These are phyloP conservation scores for Ovis canadensis DNA, from an alignment of 2,113 vertebrate genomes.

Conservation along the genomic window DNA sequence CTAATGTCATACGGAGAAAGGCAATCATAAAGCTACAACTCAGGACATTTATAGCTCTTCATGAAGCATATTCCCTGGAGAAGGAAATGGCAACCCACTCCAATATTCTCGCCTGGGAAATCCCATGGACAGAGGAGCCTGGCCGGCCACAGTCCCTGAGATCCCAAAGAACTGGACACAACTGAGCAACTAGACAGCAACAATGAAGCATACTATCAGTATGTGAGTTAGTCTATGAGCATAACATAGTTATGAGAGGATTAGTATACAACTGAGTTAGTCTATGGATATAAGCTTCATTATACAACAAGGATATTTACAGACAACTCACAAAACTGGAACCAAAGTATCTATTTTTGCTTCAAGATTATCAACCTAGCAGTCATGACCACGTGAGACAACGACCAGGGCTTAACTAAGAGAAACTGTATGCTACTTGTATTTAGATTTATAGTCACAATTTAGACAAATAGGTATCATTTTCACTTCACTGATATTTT, in stretches of 20 bases:
- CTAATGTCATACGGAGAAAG: not conserved
- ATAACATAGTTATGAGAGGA: not conserved
- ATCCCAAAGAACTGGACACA: not conserved
- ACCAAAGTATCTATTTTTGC: not conserved
- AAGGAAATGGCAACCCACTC: not conserved
- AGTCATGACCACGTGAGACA: not conserved
- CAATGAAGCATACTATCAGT: not conserved
- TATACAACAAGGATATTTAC: not conserved
- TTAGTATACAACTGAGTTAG: not conserved
- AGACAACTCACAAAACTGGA: not conserved
- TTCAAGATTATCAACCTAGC: not conserved
- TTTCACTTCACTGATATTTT: not conserved
- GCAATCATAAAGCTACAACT: not conserved
- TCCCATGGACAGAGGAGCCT: not conserved
- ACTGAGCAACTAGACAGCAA: not conserved
- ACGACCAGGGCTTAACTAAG: not conserved
- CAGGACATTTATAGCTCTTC: not conserved
- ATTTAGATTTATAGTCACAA: not conserved
- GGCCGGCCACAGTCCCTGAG: not conserved
- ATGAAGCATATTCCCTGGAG: not conserved
- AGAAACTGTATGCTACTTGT: not conserved
- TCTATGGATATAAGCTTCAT: not conserved
- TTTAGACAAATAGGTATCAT: not conserved
- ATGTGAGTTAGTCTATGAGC: not conserved
- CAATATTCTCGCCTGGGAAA: not conserved